These are phyloP conservation scores for Cassiopea xamachana DNA, from an alignment of 30 jellyfish, hydroid and myxozoan genomes.

Conservation along the genomic window DNA sequence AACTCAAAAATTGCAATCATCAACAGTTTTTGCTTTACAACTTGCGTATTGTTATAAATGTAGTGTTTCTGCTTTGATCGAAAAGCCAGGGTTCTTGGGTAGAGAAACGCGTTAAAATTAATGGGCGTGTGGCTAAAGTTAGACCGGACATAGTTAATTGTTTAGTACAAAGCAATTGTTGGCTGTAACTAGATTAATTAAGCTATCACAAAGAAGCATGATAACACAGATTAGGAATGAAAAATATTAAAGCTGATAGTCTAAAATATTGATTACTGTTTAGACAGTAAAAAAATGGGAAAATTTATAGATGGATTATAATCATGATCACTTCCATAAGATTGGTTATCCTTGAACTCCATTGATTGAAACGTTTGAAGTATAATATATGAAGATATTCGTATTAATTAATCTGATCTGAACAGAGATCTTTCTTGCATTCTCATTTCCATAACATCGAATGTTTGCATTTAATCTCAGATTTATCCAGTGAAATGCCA, in stretches of 20 bases:
- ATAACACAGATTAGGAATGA: slow-evolving; percentile 26
- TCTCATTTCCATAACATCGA: slow-evolving; percentile 20
- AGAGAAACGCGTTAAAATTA: slow-evolving; percentile 4
- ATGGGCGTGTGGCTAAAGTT: slow-evolving; percentile 11
- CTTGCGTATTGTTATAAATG: not conserved
- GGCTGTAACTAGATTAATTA: slow-evolving; percentile 9
- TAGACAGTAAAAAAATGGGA: slow-evolving; percentile 18
- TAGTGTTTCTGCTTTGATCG: not conserved
- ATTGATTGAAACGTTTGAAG: slow-evolving; percentile 16
- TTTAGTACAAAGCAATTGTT: slow-evolving; percentile 8
- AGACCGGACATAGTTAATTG: slow-evolving; percentile 9
- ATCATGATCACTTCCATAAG: not conserved
- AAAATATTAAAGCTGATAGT: slow-evolving; percentile 28
- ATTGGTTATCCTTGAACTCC: slow-evolving; percentile 13
- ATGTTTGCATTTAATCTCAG: slow-evolving; percentile 27
- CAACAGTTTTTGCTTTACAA: too few species aligned
- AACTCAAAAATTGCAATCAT: too few species aligned
- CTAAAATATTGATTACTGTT: slow-evolving; percentile 36
- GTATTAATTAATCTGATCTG: slow-evolving; percentile 38
- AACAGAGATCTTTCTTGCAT: slow-evolving; percentile 1
- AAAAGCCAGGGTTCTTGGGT: not conserved
- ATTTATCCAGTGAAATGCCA: slow-evolving; percentile 32
- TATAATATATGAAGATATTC: not conserved
- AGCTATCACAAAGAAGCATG: not conserved
- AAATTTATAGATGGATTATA: not conserved